These are phyloP conservation scores for Aurelia sp. DNA, from an alignment of 30 jellyfish, hydroid and myxozoan species.

Conservation along the genomic window DNA sequence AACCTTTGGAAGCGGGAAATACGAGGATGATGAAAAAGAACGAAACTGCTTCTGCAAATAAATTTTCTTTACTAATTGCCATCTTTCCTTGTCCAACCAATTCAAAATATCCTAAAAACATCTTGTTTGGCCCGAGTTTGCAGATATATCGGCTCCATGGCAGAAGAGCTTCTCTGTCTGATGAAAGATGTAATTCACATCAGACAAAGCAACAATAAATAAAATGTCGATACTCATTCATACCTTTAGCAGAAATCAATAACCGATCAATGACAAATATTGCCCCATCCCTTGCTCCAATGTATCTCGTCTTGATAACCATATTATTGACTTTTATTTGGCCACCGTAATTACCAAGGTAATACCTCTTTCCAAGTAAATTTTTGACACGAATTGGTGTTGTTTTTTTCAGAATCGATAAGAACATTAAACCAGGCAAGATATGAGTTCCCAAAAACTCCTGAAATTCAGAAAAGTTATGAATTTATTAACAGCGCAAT, in stretches of 20 bases:
- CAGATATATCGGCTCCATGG: no score
- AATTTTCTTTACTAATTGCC: no score
- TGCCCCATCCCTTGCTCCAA: conserved; percentile 51
- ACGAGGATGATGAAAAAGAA: no score
- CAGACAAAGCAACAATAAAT: no score
- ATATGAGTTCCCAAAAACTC: conserved; percentile 42
- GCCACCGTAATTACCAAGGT: background rate
- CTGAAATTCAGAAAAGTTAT: conserved; percentile 4
- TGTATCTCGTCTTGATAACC: background rate
- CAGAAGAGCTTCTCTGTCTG: no score
- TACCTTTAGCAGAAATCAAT: conserved; percentile 24
- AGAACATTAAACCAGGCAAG: conserved; percentile 38
- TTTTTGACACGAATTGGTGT: background rate
- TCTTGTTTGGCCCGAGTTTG: no score
- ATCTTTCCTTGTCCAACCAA: no score
- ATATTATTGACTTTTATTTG: background rate
- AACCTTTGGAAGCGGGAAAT: no score
- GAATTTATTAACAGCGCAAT: no score
- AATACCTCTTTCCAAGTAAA: background rate
- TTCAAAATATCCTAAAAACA: no score
- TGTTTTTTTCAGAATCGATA: conserved; percentile 7
- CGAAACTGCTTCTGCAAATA: no score
- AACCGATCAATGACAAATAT: conserved; percentile 18
- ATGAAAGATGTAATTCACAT: no score
- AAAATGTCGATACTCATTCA: background rate